Conservation (phyloP, 2,888 invertebrate species). For the Apodemia duryi region DNA sequence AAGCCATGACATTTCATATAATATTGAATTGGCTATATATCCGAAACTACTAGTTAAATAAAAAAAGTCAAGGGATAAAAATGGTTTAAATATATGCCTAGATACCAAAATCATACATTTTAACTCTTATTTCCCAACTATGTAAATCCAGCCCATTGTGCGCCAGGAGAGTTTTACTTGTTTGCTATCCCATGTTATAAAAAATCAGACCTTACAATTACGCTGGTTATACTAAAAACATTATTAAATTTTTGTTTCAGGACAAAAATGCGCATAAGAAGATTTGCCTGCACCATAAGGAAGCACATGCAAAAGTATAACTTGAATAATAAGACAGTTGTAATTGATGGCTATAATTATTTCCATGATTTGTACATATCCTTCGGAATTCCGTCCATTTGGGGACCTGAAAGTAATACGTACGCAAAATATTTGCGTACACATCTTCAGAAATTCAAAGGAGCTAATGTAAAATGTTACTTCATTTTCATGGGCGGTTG, state of each 20-base stretch:
- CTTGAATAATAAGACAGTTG: constrained; percentile 38
- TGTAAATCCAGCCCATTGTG: not conserved
- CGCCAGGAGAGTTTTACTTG: not conserved
- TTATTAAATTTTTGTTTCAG: not conserved
- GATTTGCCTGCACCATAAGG: constrained; percentile 16
- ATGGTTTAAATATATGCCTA: not conserved
- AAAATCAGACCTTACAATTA: no score
- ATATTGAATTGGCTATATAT: no score
- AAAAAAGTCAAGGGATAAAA: not conserved
- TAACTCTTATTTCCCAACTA: not conserved
- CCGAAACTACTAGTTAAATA: no score
- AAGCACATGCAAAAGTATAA: constrained; percentile 11
- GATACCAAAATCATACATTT: not conserved
- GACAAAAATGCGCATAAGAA: constrained; percentile 29
- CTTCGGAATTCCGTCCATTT: constrained; percentile 29
- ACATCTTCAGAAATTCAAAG: constrained; percentile 36
- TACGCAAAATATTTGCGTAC: constrained; percentile 37
- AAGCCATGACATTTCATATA: no score
- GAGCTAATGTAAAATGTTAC: constrained; percentile 41
- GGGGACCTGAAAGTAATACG: constrained; percentile 42
- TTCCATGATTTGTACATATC: constrained; percentile 36
- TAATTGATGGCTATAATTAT: constrained; percentile 45
- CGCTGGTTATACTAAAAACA: no score
- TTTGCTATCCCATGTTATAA: no score
- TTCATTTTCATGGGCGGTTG: constrained; percentile 44